Base-by-base conservation (phyloP, 2,113 vertebrate species). In the Myanophis thanlyinensis region DNA sequence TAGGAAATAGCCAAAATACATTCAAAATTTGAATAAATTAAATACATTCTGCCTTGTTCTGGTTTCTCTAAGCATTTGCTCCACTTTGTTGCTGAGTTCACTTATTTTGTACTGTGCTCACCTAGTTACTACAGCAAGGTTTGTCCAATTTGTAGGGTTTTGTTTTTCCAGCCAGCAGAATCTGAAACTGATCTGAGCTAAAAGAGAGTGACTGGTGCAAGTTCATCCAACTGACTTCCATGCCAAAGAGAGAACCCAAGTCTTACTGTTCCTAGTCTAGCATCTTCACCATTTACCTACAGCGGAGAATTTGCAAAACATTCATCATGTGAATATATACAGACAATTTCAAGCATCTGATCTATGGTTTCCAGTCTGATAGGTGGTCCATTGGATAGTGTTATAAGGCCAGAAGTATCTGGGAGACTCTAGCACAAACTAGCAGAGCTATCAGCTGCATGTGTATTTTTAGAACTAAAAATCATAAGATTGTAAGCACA, bases 391-490 rank as follows among this genome's bases (percentile, higher is more conserved):
- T 35, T 7, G 35, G 2, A 11, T 23, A 91, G 23, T 0, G 0
- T 62, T 89, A 18, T n/a, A 25, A 88, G 7, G n/a, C 25, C 30
- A 86, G 5, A 15, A 86, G 15, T 23, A 90, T 51, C 62, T 48
- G 52, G 11, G 85, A 67, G 51, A 52, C 48, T 91, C 94, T 46
- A 94, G 52, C 73, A 86, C 89, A 90, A 0, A 0, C 2, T 47
- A 48, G 91, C 89, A 91, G 90, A 93, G 49, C 49, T 94, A 92
- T 90, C 80, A 94, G 93, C 89, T 93, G 91, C 90, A 91, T 73
- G 59, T 80, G 67, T 88, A 73, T 94, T 93, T 91, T 91, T 67
- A 3, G 80, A 95, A 95, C 48, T 95, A 94, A 96, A 97, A 95
- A 95, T 94, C 95, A 11, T 54, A 52, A 88, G 46, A 90, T 91